Evolutionary conservation across 2,888 invertebrate genomes (phyloP), one percentile per base, ranked within the genome.

Genomic region (Ectemnius lituratus): DNA sequence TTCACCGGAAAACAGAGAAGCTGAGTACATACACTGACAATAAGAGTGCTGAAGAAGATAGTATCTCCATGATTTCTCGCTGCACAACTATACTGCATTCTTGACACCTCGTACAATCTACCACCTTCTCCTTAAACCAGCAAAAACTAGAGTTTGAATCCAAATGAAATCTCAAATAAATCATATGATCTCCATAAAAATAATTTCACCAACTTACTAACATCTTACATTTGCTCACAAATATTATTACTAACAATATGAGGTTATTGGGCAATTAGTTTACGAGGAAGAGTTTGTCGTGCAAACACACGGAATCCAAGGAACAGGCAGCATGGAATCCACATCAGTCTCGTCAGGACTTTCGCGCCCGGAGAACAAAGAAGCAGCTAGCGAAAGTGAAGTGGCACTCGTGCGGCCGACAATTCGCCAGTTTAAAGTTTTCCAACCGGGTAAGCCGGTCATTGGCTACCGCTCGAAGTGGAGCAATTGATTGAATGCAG

Each of bases 281-380:
- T 37, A 37, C 4, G 46, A 23, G 52, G 20, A 62, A 16, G 28
- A 56, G 58, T 23, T 28, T n/a, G 57, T 56, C 47, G 37, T 56
- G 66, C 57, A 75, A 73, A 70, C 62, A 62, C 49, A 71, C 64
- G 63, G 70, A 77, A 73, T 67, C 66, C 45, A 20, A 60, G 37
- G 66, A 67, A 70, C 37, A 11, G 37, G 8, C 37, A 37, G 37
- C 37, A 37, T 11, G 37, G 37, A 37, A 37, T 37, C 64, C 57
- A 49, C 45, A 57, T 23, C 46, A 60, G 49, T 49, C 47, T 18
- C 58, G 47, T 59, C 61, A 66, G 70, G 56, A 60, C 63, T 67
- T 73, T 78, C 67, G 58, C 67, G 60, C 60, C 2, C 62, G 47
- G 69, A 56, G 67, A 76, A 81, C 66, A 80, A 80, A 78, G 80